Base-by-base conservation (phyloP, 2,797 vertebrate genomes). In the Sebastes wilsoni region DNA sequence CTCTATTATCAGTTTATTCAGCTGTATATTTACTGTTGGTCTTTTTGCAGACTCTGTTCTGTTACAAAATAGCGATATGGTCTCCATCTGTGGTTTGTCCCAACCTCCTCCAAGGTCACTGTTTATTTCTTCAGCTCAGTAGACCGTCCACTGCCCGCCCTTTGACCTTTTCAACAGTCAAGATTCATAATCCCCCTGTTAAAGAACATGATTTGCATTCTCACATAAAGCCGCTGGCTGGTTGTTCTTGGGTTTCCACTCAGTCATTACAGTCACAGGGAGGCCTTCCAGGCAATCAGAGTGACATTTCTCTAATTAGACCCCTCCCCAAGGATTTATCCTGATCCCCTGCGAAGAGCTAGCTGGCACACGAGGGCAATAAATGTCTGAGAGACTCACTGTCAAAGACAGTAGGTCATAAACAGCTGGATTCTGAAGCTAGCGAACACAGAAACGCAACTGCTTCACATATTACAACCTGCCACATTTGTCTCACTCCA, bases 231-330 rank as follows among this genome's bases (percentile, higher is more conserved):
- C 20, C 65, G 6, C 66, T 5, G 12, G 46, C 55, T 22, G 8
- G 7, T 20, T 56, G 30, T 54, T 78, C 55, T 52, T 68, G 38
- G 46, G 34, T 73, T 83, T 78, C 58, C 25, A 58, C 66, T 75
- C 84, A 59, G 52, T 79, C 72, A 70, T 85, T 61, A 72, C n/a
- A 34, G 58, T 72, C 73, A 36, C 36, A 52, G 36, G 28, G 52
- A 83, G 75, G 49, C 69, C 80, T 81, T 82, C 61, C 58, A 83
- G 80, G 69, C 82, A 77, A 85, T 86, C 56, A 46, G 66, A 32
- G 66, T 84, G 88, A 87, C 82, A 77, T 90, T 88, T 85, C 81
- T 72, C 77, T 90, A 88, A 91, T 91, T 88, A 87, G 78, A 83
- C 64, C 46, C 56, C 61, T 82, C 77, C 79, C 42, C 6, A 1